These are phyloP conservation scores for Pentalonia nigronervosa DNA, from an alignment of 1,140 invertebrate genomes.

Conservation along the genomic window DNA sequence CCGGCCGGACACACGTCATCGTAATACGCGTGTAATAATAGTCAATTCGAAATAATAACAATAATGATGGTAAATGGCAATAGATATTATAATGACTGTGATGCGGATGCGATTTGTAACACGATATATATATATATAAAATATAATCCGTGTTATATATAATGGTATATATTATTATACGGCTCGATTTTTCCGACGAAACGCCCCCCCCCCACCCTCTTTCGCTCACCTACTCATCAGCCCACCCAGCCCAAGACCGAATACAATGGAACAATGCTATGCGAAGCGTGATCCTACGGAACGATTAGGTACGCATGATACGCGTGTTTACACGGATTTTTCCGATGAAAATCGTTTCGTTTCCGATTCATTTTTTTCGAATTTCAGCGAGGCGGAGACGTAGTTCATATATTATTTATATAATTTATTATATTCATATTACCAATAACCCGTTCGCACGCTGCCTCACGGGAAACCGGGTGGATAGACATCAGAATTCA, in stretches of 20 bases:
- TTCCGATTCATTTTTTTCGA: not conserved
- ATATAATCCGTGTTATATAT: not conserved
- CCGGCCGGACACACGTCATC: conserved; percentile 2
- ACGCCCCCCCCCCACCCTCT: not conserved
- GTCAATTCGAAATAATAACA: not conserved
- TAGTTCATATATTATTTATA: not conserved
- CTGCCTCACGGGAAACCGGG: no score
- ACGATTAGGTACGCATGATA: not conserved
- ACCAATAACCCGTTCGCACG: not conserved
- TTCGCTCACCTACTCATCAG: not conserved
- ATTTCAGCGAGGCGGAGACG: not conserved
- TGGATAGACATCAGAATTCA: not conserved
- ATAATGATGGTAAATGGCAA: not conserved
- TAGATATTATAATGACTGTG: not conserved
- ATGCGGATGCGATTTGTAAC: not conserved
- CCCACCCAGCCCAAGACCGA: not conserved
- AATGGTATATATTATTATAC: not conserved
- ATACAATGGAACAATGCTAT: not conserved
- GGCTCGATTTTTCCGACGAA: not conserved
- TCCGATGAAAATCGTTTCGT: not conserved
- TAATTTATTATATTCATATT: not conserved
- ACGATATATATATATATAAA: not conserved
- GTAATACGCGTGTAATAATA: conserved; percentile 14
- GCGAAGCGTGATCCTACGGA: not conserved
- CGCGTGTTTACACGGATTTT: not conserved